Conservation (phyloP, 2,888 invertebrate species). For the Dynastes grantii region DNA sequence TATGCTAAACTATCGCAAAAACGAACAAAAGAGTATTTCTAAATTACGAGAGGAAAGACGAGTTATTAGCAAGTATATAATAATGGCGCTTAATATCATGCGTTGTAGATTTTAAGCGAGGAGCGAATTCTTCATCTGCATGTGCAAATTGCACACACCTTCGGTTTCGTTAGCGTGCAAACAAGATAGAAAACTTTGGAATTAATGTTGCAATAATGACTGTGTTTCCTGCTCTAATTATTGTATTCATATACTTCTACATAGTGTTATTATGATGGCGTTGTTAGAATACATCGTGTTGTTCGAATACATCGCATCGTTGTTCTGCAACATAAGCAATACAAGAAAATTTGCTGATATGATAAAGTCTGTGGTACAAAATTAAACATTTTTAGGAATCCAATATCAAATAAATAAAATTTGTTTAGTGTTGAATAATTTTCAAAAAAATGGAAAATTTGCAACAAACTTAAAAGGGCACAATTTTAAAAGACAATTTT, state of each 20-base stretch:
- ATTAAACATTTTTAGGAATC: no score
- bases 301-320: no score
- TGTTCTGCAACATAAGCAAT: no score
- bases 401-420: no score
- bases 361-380: no score
- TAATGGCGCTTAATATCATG: constrained; percentile 4
- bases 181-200: constrained; percentile 5
- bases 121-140: neutral
- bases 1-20: neutral
- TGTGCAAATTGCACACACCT: neutral
- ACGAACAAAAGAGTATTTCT: neutral
- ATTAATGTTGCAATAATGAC: neutral
- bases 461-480: no score
- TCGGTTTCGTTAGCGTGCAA: neutral
- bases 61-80: neutral
- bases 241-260: neutral
- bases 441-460: no score
- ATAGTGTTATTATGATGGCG: no score
- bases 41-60: constrained; percentile 18
- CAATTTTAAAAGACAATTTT: no score
- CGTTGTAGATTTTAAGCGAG: neutral
- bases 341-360: no score
- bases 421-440: no score
- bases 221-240: neutral
- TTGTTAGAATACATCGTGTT: no score